These are phyloP conservation scores for Odontophorus gujanensis DNA, from an alignment of 2,113 vertebrate genomes.

Conservation along the genomic window DNA sequence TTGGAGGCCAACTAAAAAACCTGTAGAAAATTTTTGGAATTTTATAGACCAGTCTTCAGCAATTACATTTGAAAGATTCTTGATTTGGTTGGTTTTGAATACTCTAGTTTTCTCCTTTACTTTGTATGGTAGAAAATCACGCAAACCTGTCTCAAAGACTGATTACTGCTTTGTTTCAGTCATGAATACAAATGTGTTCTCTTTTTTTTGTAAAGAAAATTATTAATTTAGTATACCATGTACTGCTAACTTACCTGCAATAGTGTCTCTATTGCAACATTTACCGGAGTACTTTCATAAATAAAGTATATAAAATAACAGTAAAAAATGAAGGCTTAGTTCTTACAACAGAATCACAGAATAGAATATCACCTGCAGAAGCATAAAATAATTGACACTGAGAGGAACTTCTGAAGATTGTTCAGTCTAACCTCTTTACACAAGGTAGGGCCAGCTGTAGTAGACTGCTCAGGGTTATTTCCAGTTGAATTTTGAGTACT, in stretches of 20 bases:
- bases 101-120: background rate
- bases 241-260: background rate
- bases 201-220: background rate
- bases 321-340: background rate
- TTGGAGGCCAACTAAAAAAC: background rate
- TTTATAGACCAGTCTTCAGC: background rate
- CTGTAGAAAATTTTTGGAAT: background rate
- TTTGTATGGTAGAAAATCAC: background rate
- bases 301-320: background rate
- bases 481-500: background rate
- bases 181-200: background rate
- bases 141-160: background rate
- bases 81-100: background rate
- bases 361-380: background rate
- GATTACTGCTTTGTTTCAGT: background rate
- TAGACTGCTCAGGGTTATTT: background rate
- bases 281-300: background rate
- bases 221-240: background rate
- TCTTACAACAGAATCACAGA: background rate
- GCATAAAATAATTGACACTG: background rate
- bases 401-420: background rate
- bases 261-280: background rate
- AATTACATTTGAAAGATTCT: background rate
- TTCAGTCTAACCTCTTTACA: no score
- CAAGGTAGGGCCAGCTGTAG: background rate